phyloP scores from a whole-genome alignment of 2,797 vertebrate genomes.

The Synanceia verrucosa region DNA sequence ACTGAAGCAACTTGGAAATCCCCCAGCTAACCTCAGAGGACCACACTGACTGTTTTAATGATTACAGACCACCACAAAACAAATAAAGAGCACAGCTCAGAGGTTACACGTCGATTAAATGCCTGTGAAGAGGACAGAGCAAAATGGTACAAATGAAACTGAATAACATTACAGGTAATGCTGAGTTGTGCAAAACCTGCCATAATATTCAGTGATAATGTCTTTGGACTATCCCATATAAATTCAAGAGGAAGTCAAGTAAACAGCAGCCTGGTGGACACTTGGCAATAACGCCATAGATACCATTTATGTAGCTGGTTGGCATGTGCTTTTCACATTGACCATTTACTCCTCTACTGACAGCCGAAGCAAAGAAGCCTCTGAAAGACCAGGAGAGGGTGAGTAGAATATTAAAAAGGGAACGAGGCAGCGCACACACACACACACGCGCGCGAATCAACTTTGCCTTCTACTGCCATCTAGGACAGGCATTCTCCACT shows the following conservation, averaged over 20 bases:
- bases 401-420: slow-evolving; percentile 72
- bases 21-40: slow-evolving; percentile 26
- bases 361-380: slow-evolving; percentile 48
- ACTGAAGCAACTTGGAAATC: slow-evolving; percentile 53
- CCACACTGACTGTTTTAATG: background rate
- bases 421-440: slow-evolving; percentile 4
- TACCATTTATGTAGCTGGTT: slow-evolving; percentile 36
- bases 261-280: slow-evolving; percentile 14
- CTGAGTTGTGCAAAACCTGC: background rate
- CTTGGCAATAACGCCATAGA: slow-evolving; percentile 25
- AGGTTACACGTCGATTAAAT: background rate
- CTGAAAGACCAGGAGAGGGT: slow-evolving; percentile 47
- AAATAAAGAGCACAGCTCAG: background rate
- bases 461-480: slow-evolving; percentile 39
- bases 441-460: slow-evolving; percentile 5
- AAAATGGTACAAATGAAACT: background rate
- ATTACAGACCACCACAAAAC: background rate
- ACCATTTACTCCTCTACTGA: slow-evolving; percentile 52
- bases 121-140: background rate
- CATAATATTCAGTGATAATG: background rate
- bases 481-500: slow-evolving; percentile 18
- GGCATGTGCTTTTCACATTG: slow-evolving; percentile 43
- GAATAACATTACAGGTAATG: background rate
- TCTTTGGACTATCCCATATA: background rate
- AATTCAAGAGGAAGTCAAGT: background rate